Base-by-base conservation (phyloP, 2,888 invertebrate species). In the Acholoe squamosa region DNA sequence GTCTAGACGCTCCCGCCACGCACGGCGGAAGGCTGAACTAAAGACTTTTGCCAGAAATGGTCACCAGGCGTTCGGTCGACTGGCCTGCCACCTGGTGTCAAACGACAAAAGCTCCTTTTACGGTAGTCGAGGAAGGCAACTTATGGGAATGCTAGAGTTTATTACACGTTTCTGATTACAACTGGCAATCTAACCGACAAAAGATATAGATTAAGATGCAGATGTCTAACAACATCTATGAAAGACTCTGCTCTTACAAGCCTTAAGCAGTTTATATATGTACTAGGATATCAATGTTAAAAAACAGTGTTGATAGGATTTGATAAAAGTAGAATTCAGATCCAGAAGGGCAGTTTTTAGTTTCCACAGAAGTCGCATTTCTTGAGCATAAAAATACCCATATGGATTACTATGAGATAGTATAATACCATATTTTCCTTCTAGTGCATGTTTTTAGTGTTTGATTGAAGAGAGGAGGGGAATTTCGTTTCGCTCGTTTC, bases 71-170 rank as follows among this genome's bases (percentile, higher is more conserved):
- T 28, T 52, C 52, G 52, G 16, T 31, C 31, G 86, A 54, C 22
- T 25, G 86, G 16, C 28, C 86, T 86, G 86, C 86, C 86, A 56
- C 86, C 86, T 86, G 86, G 86, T 86, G 86, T 86, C 28, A 86
- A 52, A 86, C 86, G 54, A 22, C 5, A 28, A 31, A 56, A 86
- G 54, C 56, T 54, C 52, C 19, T 54, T 86, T 84, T 84, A 84
- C 31, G 28, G 76, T 76, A 14, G 76, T 31, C 61, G 5, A 19
- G 5, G 61, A n/a, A n/a, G n/a, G 61, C 22, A 7, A 12, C 14
- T 1, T 61, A n/a, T 19, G 61, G 61, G 19, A 3, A n/a, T 61
- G 61, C 22, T 19, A 19, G n/a, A 61, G 61, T 61, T 61, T 61
- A 61, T 61, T 19, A n/a, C 61, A 61, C 3, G 61, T 61, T 61